Conservation (phyloP, 2,113 vertebrate species). For the Seriola quinqueradiata region DNA sequence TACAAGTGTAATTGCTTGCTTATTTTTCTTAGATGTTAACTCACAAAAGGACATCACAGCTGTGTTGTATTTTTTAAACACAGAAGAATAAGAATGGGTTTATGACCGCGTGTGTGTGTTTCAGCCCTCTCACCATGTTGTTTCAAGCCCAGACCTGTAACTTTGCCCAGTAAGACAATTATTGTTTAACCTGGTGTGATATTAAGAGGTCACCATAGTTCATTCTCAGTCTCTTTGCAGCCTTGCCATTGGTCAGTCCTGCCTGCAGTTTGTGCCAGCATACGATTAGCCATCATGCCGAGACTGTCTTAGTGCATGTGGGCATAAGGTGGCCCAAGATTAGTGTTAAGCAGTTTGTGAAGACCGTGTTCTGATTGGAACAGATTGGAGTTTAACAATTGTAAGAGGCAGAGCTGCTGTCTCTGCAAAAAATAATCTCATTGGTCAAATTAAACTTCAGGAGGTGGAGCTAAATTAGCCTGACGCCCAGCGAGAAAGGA, state of each 20-base stretch:
- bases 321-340: slow-evolving; percentile 67
- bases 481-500: background rate
- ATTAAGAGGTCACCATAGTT: slow-evolving; percentile 53
- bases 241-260: slow-evolving; percentile 36
- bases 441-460: slow-evolving; percentile 21
- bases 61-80: background rate
- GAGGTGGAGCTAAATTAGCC: slow-evolving; percentile 1
- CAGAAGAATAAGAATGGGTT: slow-evolving; percentile 15
- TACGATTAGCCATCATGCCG: slow-evolving; percentile 46
- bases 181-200: slow-evolving; percentile 27
- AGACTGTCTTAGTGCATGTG: slow-evolving; percentile 34
- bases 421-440: slow-evolving; percentile 1
- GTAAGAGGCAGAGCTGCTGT: slow-evolving; percentile 3
- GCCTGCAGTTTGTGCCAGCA: slow-evolving; percentile 1
- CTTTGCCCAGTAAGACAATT: background rate
- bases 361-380: slow-evolving; percentile 11
- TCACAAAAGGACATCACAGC: background rate
- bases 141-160: background rate
- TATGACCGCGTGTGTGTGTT: slow-evolving; percentile 4
- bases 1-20: background rate
- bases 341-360: slow-evolving; percentile 60
- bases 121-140: background rate
- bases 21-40: background rate
- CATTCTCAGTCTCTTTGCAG: slow-evolving; percentile 12
- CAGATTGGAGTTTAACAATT: slow-evolving; percentile 14